Conservation (phyloP, 2,113 vertebrate species). For the Grammomys surdaster region DNA sequence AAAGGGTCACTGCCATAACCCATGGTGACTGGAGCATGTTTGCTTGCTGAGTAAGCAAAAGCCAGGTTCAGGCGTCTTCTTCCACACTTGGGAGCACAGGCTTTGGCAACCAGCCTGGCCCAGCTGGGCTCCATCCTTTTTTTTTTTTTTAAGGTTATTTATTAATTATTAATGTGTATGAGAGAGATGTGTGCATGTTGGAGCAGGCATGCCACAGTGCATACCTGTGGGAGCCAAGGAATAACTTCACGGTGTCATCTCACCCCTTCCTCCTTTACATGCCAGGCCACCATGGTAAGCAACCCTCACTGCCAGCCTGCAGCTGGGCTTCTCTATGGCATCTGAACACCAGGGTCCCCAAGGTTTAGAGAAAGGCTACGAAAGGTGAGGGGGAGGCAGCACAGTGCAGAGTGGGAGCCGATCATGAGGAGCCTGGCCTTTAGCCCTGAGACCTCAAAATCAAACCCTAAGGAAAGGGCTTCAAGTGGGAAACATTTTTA, state of each 20-base stretch:
- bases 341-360: not conserved
- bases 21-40: not conserved
- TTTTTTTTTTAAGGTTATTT: not conserved
- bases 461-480: too few species aligned
- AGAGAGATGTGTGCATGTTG: not conserved
- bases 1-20: not conserved
- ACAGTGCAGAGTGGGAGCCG: not conserved
- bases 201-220: not conserved
- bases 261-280: not conserved
- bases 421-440: not conserved
- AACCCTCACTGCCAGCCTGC: not conserved
- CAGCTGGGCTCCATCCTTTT: not conserved
- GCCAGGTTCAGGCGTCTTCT: not conserved
- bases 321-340: not conserved
- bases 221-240: not conserved
- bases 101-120: not conserved
- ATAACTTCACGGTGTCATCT: not conserved
- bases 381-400: too few species aligned
- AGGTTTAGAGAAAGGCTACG: not conserved
- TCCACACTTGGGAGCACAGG: not conserved
- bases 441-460: not conserved
- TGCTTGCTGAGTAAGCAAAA: not conserved
- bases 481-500: not conserved
- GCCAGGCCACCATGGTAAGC: not conserved
- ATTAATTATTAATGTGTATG: not conserved